Base-by-base conservation (phyloP, 2,113 vertebrate species). In the Acanthisitta chloris region DNA sequence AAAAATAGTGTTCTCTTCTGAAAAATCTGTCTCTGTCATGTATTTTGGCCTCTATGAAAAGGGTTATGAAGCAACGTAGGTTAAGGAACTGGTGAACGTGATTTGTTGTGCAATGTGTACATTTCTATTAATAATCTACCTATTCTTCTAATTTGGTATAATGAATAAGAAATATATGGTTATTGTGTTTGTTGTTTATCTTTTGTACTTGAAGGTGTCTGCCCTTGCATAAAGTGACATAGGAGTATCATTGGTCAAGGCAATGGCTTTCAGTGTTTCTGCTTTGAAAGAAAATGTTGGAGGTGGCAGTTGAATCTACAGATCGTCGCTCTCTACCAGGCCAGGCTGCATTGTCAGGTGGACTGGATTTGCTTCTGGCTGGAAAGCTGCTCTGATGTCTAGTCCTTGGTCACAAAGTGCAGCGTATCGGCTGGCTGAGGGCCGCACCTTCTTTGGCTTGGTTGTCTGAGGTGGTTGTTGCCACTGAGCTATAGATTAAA, bases 331-430 rank as follows among this genome's bases (percentile, higher is more conserved):
- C 87, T 99, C 99, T 94, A 99, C 99, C 97, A 99, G 97, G 95
- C 98, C 98, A 0, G 97, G 65, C 6, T 94, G 98, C 95, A 99
- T 97, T 1, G 98, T 97, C 91, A 98, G 98, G 70, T 98, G 99
- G 71, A 98, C 98, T 2, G 99, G 99, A 80, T 96, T 99, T 96
- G 99, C 98, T 92, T 99, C 99, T 0, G 99, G 99, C 96, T 99
- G 99, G 98, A 99, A 99, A 28, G 99, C 99, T 2, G 99, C 99
- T 97, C 98, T 99, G 97, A 99, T 99, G 79, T 99, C 99, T 95
- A 99, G 98, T 80, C 99, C 99, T 97, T 99, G 98, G 98, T 99
- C 99, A 38, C 99, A 99, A 92, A 99, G 99, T 8, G 99, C 99
- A 23, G 99, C 99, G 4, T 99, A 99, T 90, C 99, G 99, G 94